A percentile compares a stretch with the other conserved stretches of the same genome.
Conservation (phyloP, 2,888 invertebrate species). For the Encarsia formosa region DNA sequence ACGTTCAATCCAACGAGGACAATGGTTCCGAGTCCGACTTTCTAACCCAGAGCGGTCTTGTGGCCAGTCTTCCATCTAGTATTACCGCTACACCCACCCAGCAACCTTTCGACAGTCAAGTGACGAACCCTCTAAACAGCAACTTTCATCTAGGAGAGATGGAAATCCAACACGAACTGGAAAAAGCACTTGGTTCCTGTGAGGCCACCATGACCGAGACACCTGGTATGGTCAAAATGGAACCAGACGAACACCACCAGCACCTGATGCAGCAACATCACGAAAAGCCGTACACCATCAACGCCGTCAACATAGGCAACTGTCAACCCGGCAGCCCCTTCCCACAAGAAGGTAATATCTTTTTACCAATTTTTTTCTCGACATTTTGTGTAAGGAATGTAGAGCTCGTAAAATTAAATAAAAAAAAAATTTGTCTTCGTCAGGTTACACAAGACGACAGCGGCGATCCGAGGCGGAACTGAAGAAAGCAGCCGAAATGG, state of each 20-base stretch:
- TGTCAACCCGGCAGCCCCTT: constrained; percentile 46
- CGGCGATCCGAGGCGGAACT: constrained; percentile 73
- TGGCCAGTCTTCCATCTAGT: constrained; percentile 25
- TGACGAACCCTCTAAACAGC: constrained; percentile 36
- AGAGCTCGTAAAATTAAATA: not conserved
- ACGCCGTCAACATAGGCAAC: constrained; percentile 44
- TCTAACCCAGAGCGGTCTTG: constrained; percentile 27
- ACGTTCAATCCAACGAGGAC: constrained; percentile 30
- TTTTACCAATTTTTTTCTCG: not conserved
- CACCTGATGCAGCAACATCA: constrained; percentile 44
- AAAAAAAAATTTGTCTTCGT: no score
- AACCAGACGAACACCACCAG: constrained; percentile 48
- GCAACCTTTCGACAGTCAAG: constrained; percentile 14
- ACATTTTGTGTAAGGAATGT: not conserved
- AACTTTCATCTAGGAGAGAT: constrained; percentile 49
- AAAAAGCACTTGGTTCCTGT: constrained; percentile 47
- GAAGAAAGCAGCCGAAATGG: constrained; percentile 78
- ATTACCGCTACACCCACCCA: constrained; percentile 29
- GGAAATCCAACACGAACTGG: constrained; percentile 47
- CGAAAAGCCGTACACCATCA: constrained; percentile 47
- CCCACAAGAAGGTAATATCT: constrained; percentile 47
- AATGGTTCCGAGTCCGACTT: constrained; percentile 36
- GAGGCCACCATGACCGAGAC: constrained; percentile 49
- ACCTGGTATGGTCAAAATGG: constrained; percentile 49
- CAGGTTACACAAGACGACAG: constrained; percentile 50